phyloP scores from a whole-genome alignment of 2,888 invertebrate species.

The Neocrepidodera transversa region DNA sequence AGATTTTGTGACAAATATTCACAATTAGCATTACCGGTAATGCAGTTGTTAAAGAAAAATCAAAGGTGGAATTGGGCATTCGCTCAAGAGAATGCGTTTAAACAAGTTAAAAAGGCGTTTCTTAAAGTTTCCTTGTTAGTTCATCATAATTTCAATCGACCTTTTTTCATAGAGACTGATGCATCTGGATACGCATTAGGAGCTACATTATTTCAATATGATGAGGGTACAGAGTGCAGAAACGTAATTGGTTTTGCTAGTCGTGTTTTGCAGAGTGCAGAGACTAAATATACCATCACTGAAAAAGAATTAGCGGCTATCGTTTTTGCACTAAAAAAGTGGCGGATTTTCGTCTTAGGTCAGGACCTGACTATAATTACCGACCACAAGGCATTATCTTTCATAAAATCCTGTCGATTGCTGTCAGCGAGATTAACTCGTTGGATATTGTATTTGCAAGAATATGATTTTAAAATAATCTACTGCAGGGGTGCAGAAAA shows the following conservation, averaged over 20 bases:
- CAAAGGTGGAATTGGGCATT: slow-evolving; percentile 13
- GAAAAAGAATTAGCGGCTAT: slow-evolving; percentile 22
- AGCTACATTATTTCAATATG: slow-evolving; percentile 17
- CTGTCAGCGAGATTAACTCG: slow-evolving; percentile 7
- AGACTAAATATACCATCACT: slow-evolving; percentile 21
- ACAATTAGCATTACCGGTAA: neutral
- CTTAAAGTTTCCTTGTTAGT: neutral
- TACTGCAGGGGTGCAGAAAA: slow-evolving; percentile 21
- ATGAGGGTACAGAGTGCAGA: neutral
- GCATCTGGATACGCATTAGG: slow-evolving; percentile 21
- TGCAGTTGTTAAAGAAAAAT: slow-evolving; percentile 4
- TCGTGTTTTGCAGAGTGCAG: neutral
- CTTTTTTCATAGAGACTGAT: slow-evolving; percentile 19
- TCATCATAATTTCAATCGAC: slow-evolving; percentile 9
- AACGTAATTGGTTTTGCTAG: slow-evolving; percentile 18
- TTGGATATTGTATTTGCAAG: slow-evolving; percentile 13
- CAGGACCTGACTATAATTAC: slow-evolving; percentile 9
- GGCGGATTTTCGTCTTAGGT: slow-evolving; percentile 21
- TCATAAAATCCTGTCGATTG: slow-evolving; percentile 15
- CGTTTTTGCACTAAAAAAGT: slow-evolving; percentile 8
- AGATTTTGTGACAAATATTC: slow-evolving; percentile 1
- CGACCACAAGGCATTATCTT: slow-evolving; percentile 23
- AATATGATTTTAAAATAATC: slow-evolving; percentile 16
- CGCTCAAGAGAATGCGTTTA: slow-evolving; percentile 7
- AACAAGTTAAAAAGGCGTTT: slow-evolving; percentile 13